Percentiles rank a stretch among this genome's conserved stretches.
phyloP scores from a whole-genome alignment of 2,113 vertebrate species.

The Meles meles region DNA sequence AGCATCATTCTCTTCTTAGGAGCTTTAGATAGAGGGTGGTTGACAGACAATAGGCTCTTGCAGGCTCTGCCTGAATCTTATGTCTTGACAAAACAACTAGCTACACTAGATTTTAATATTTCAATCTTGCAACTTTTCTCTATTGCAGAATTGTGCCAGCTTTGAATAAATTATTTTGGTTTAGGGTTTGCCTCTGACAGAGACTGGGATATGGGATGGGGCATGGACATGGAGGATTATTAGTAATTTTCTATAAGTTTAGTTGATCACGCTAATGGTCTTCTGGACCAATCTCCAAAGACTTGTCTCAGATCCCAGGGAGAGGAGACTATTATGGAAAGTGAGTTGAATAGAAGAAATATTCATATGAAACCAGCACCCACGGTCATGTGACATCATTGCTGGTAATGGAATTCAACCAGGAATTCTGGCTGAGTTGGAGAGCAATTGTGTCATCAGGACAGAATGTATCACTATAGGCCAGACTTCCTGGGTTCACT shows the following conservation, averaged over 20 bases:
- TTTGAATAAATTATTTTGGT: conserved; percentile 11
- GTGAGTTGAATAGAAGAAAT: not conserved
- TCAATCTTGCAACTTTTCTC: not conserved
- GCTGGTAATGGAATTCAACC: not conserved
- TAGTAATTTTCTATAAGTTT: conserved; percentile 12
- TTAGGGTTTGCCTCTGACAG: not conserved
- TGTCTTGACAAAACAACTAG: not conserved
- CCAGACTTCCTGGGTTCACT: not conserved
- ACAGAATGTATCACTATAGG: not conserved
- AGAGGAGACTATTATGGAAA: not conserved
- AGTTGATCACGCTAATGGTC: not conserved
- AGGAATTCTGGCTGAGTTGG: not conserved
- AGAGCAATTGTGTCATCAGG: not conserved
- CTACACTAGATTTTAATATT: not conserved
- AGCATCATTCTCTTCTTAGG: not conserved
- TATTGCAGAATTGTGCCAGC: not conserved
- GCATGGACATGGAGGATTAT: not conserved
- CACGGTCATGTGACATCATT: not conserved
- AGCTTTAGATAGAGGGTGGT: not conserved
- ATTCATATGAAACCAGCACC: not conserved
- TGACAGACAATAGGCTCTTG: not conserved
- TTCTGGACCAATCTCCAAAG: not conserved
- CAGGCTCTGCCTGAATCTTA: not conserved
- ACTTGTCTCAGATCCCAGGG: not conserved
- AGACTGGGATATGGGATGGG: not conserved